Percentiles rank a stretch among this genome's conserved stretches.
Conservation (phyloP, 2,113 vertebrate genomes). For the Osmerus mordax region DNA sequence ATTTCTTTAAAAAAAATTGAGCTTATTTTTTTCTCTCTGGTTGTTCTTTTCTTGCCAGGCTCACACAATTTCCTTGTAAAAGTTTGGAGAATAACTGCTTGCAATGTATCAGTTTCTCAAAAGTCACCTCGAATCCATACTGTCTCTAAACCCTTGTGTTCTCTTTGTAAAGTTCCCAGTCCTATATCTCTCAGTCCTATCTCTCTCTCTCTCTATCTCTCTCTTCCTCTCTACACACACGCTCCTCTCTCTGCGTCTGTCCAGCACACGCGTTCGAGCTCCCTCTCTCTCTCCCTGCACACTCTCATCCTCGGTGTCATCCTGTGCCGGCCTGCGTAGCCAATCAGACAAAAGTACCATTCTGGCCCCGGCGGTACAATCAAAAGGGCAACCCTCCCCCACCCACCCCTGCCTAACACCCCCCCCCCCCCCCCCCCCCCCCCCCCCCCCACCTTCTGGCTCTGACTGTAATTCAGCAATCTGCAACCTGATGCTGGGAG, state of each 20-base stretch:
- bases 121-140: constrained; percentile 64
- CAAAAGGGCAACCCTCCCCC: constrained; percentile 43
- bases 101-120: constrained; percentile 36
- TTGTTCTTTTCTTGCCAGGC: constrained; percentile 31
- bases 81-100: constrained; percentile 38
- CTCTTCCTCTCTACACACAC: constrained; percentile 21
- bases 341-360: constrained; percentile 62
- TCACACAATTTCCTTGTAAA: constrained; percentile 49
- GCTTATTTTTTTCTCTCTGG: constrained; percentile 23
- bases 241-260: constrained; percentile 24
- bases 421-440: background rate
- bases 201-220: constrained; percentile 13
- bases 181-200: constrained; percentile 16
- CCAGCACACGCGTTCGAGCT: constrained; percentile 1
- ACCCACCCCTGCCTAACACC: background rate
- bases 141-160: constrained; percentile 21
- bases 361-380: constrained; percentile 53
- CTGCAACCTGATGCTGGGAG: constrained; percentile 22
- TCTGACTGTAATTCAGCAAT: constrained; percentile 41
- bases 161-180: constrained; percentile 55
- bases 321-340: constrained; percentile 30
- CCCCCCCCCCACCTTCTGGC: background rate
- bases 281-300: constrained; percentile 31
- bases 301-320: constrained; percentile 36
- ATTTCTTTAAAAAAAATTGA: constrained; percentile 31